Percentiles rank a stretch among this genome's conserved stretches.
phyloP scores from a whole-genome alignment of 1,140 invertebrate species.

The Paralvinella palmiformis region DNA sequence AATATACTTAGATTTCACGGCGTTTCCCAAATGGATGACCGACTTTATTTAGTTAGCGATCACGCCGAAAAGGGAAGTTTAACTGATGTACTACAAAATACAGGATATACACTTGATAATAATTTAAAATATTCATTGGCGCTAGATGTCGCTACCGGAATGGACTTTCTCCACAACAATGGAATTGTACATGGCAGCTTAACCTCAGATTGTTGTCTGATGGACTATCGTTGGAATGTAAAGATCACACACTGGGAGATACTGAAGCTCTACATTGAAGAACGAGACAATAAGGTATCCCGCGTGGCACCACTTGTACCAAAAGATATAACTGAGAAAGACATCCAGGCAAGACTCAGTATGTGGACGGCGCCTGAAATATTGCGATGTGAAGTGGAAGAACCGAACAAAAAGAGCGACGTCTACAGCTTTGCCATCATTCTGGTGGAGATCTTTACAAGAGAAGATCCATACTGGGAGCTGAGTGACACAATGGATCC shows the following conservation, averaged over 20 bases:
- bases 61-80: conserved; percentile 4
- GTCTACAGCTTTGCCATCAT: conserved; percentile 15
- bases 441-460: conserved; percentile 13
- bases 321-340: neutral
- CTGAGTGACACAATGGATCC: neutral
- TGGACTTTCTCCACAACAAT: conserved; percentile 5
- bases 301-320: no score
- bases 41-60: conserved; percentile 16
- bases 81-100: neutral
- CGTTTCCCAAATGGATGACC: conserved; percentile 18
- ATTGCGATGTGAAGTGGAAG: neutral
- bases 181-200: conserved; percentile 5
- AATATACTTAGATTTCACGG: conserved; percentile 9
- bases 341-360: neutral
- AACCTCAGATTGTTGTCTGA: neutral
- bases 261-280: conserved; percentile 6
- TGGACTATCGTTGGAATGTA: conserved; percentile 12
- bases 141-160: conserved; percentile 4
- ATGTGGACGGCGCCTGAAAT: neutral
- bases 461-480: conserved; percentile 5
- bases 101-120: conserved; percentile 1
- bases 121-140: conserved; percentile 28
- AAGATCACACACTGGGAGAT: conserved; percentile 12
- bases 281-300: no score
- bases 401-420: neutral